Percentiles rank a stretch among this genome's conserved stretches.
phyloP scores from a whole-genome alignment of 2,888 invertebrate genomes.

The Aplocera efformata region DNA sequence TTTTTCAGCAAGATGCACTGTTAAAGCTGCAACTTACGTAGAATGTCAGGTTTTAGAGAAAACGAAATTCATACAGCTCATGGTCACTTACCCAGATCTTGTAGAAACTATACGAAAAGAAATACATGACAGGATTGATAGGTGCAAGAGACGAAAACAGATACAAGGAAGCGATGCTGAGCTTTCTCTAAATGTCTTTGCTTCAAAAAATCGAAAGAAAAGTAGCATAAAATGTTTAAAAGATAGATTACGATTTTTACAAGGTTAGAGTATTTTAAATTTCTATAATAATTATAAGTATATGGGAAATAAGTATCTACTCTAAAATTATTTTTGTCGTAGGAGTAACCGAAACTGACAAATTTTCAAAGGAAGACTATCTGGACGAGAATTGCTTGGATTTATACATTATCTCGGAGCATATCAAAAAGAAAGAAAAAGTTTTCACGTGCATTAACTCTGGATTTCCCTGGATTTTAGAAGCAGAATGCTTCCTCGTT shows the following conservation, averaged over 20 bases:
- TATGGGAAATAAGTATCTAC: background rate
- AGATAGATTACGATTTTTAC: constrained; percentile 65
- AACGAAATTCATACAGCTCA: constrained; percentile 68
- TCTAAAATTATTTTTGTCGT: constrained; percentile 14
- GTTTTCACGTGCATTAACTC: constrained; percentile 60
- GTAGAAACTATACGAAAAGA: constrained; percentile 52
- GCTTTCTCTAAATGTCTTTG: constrained; percentile 64
- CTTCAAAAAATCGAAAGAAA: constrained; percentile 65
- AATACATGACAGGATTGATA: constrained; percentile 52
- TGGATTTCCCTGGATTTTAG: constrained; percentile 72
- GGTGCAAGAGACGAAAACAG: constrained; percentile 45
- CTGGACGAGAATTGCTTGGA: constrained; percentile 66
- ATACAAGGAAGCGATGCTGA: constrained; percentile 34
- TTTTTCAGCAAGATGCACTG: constrained; percentile 67
- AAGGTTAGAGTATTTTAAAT: constrained; percentile 44
- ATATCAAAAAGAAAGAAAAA: constrained; percentile 59
- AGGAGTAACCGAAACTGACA: constrained; percentile 56
- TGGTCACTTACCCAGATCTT: constrained; percentile 71
- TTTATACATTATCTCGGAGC: constrained; percentile 69
- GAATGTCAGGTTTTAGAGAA: constrained; percentile 77
- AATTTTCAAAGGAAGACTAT: constrained; percentile 50
- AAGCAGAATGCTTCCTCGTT: constrained; percentile 63
- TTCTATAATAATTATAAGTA: background rate
- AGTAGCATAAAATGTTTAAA: constrained; percentile 75
- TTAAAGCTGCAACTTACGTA: constrained; percentile 75